These are phyloP conservation scores for Branchipolynoe longqiensis DNA, from an alignment of 2,888 invertebrate species.

Conservation along the genomic window DNA sequence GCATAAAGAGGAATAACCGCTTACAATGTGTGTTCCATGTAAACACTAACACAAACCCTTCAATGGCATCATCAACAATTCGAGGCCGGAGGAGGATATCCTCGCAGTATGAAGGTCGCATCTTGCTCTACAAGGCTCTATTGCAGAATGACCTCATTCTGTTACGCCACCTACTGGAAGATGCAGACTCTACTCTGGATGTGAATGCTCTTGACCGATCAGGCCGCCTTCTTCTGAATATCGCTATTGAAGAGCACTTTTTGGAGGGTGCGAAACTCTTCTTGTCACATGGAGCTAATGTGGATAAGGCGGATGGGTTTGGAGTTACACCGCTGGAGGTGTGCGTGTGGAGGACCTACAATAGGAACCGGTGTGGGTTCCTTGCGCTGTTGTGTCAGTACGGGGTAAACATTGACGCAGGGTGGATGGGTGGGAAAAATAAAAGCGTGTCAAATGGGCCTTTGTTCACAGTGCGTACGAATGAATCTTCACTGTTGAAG, in stretches of 20 bases:
- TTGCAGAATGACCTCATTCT: background rate
- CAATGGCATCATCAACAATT: no score
- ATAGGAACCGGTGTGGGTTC: background rate
- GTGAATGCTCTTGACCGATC: background rate
- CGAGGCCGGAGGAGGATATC: no score
- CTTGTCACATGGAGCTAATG: background rate
- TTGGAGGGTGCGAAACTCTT: background rate
- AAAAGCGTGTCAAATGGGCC: background rate
- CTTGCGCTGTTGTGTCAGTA: background rate
- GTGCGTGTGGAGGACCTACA: constrained; percentile 9
- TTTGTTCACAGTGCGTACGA: background rate
- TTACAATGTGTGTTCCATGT: no score
- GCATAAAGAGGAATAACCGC: no score
- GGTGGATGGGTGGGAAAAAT: background rate
- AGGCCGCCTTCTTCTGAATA: constrained; percentile 6
- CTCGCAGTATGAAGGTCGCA: no score
- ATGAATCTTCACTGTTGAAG: background rate
- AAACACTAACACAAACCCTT: no score
- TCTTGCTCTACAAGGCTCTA: background rate
- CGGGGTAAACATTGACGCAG: background rate
- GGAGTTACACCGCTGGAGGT: background rate
- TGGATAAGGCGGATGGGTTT: background rate
- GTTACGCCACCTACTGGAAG: background rate
- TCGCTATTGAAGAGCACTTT: constrained; percentile 34
- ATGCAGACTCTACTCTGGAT: no score